Percentiles rank a stretch among this genome's conserved stretches.
Evolutionary conservation across 1,140 invertebrate genomes (phyloP).

Genomic region (Elysia chlorotica): DNA sequence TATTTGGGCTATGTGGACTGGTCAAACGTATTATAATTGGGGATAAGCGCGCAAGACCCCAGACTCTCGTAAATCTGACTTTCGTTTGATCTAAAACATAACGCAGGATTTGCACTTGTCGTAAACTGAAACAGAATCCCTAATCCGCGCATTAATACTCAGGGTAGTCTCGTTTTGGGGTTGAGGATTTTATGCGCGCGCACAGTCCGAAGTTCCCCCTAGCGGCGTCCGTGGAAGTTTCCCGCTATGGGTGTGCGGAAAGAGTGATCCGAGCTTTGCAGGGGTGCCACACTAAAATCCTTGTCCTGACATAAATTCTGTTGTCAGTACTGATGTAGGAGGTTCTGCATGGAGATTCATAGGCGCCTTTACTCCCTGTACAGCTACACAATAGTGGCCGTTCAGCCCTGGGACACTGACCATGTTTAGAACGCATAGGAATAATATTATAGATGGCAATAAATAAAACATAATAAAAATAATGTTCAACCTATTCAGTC

Average conservation of each 20-base stretch:
- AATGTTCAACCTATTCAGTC: too few relatives aligned
- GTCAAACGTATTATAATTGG: conserved; percentile 7
- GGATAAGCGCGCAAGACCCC: not conserved
- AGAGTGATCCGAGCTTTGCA: not conserved
- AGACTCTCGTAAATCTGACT: not conserved
- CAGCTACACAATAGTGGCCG: too few relatives aligned
- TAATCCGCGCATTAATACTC: not conserved
- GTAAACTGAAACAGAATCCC: not conserved
- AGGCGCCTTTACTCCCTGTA: too few relatives aligned
- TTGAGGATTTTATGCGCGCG: conserved; percentile 2
- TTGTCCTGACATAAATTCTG: not conserved
- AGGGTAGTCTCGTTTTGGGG: not conserved
- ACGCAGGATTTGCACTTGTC: not conserved
- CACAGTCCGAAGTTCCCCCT: conserved; percentile 3
- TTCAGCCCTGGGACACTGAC: too few relatives aligned
- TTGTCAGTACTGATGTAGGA: not conserved
- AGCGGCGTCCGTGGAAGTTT: not conserved
- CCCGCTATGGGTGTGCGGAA: not conserved
- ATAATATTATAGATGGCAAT: too few relatives aligned
- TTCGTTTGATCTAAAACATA: conserved; percentile 6
- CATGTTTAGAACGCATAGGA: too few relatives aligned
- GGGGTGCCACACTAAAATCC: not conserved
- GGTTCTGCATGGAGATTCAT: too few relatives aligned
- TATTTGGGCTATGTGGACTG: not conserved
- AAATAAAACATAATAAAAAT: too few relatives aligned